Conservation (phyloP, 2,797 vertebrate genomes). For the Cyclura pinguis region DNA sequence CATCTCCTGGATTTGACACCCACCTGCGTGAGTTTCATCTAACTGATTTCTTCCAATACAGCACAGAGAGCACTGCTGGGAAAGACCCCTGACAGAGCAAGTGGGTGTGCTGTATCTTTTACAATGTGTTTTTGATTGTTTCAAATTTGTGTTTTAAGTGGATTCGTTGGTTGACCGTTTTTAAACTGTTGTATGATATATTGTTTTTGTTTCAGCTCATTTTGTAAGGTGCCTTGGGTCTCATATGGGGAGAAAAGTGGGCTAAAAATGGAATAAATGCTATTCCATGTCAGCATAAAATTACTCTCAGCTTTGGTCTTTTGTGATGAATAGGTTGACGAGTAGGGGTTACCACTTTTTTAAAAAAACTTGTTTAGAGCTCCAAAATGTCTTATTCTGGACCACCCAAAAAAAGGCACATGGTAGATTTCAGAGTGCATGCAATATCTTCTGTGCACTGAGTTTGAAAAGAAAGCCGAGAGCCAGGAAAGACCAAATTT, state of each 20-base stretch:
- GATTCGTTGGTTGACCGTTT: too few relatives aligned
- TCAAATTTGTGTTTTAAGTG: too few relatives aligned
- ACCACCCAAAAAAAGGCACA: neutral
- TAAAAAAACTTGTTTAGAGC: neutral
- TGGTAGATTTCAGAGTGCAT: neutral
- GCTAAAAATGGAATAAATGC: neutral
- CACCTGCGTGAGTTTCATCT: neutral
- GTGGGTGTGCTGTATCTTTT: too few relatives aligned
- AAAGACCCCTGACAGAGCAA: neutral
- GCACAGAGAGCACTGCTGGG: neutral
- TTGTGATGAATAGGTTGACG: neutral
- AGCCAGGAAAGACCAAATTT: conserved; percentile 69
- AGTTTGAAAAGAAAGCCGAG: conserved; percentile 63
- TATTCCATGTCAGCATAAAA: neutral
- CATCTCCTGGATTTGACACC: neutral
- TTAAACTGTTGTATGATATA: too few relatives aligned
- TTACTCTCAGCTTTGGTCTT: neutral
- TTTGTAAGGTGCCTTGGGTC: too few relatives aligned
- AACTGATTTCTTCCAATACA: neutral
- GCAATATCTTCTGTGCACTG: conserved; percentile 60
- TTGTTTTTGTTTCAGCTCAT: too few relatives aligned
- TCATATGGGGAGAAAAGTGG: too few relatives aligned
- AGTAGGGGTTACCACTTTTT: neutral
- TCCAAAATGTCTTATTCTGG: neutral
- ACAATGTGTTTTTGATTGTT: too few relatives aligned